Conservation (phyloP, 2,797 vertebrate genomes). For the Monodelphis domestica region DNA sequence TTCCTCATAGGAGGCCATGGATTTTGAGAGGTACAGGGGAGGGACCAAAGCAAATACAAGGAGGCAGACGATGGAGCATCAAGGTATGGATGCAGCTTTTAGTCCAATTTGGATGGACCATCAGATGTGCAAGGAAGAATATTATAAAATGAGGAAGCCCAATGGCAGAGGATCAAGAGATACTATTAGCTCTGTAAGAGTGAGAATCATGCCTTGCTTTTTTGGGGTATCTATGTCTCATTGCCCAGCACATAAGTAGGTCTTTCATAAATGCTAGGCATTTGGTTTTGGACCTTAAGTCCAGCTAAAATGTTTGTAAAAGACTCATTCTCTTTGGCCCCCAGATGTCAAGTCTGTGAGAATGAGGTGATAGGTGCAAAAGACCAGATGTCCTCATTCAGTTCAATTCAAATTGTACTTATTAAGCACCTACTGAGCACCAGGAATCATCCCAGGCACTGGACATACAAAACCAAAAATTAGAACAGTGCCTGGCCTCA, state of each 20-base stretch:
- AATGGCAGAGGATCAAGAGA: background rate
- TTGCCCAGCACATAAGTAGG: background rate
- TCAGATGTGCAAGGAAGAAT: background rate
- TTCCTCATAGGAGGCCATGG: background rate
- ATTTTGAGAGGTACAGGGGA: background rate
- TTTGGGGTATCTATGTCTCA: background rate
- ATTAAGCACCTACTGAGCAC: background rate
- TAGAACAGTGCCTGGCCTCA: background rate
- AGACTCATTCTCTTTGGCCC: background rate
- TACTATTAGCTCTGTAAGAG: background rate
- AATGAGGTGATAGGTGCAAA: background rate
- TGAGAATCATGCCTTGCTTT: background rate
- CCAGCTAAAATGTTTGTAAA: background rate
- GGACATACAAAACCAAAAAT: background rate
- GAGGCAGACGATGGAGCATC: background rate
- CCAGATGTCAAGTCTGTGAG: background rate
- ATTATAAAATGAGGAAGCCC: background rate
- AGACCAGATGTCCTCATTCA: background rate
- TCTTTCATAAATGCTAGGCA: background rate
- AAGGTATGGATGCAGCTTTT: background rate
- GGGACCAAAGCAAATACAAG: too few relatives aligned
- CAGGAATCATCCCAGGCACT: background rate
- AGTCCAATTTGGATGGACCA: background rate
- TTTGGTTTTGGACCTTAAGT: background rate
- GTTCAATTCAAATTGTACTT: background rate